These are phyloP conservation scores for Spatulosminthurus flaviceps DNA, from an alignment of 2,888 invertebrate genomes.

Conservation along the genomic window DNA sequence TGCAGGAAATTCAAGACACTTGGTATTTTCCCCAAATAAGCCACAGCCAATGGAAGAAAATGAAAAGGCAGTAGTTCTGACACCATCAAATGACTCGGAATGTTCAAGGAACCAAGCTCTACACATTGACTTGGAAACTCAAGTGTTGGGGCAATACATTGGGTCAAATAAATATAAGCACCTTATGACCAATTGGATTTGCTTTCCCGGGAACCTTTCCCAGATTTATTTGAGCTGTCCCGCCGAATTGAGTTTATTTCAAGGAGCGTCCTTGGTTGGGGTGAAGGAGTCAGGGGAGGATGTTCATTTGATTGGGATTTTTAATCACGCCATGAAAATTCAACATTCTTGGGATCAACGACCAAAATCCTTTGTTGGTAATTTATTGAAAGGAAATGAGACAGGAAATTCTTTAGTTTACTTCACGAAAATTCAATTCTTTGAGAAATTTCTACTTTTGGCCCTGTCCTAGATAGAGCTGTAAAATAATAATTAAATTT, in stretches of 20 bases:
- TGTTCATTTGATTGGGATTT: neutral
- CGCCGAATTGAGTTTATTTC: neutral
- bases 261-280: conserved; percentile 3
- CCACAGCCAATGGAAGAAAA: neutral
- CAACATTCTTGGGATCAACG: neutral
- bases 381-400: neutral
- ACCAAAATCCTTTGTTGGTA: neutral
- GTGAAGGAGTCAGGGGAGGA: neutral
- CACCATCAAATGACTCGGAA: neutral
- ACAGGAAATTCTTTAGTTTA: neutral
- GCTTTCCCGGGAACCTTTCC: neutral
- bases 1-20: too few relatives aligned
- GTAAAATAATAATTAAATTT: too few relatives aligned
- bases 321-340: neutral
- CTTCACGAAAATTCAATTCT: neutral
- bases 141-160: neutral
- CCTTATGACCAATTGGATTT: neutral
- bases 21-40: neutral
- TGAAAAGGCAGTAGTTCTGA: neutral
- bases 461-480: neutral
- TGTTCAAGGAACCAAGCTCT: neutral
- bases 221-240: neutral
- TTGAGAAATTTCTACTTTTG: neutral
- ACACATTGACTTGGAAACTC: neutral
- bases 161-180: conserved; percentile 25